phyloP scores from a whole-genome alignment of 2,888 invertebrate genomes.

The Lucinisca nassula region DNA sequence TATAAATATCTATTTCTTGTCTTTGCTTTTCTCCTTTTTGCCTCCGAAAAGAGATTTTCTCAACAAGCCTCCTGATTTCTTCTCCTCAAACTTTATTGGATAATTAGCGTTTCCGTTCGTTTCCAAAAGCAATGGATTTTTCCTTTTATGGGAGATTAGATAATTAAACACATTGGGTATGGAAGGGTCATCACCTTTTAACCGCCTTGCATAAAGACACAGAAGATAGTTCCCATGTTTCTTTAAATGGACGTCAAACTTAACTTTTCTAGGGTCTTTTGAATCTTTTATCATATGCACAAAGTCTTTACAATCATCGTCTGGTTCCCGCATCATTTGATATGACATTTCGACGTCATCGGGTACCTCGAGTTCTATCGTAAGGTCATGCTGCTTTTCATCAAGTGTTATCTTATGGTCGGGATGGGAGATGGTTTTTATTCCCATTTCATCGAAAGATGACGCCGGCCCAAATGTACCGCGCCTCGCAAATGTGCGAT shows the following conservation, averaged over 20 bases:
- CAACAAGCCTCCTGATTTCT: conserved; percentile 60
- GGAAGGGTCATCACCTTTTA: conserved; percentile 78
- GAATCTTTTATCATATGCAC: conserved; percentile 78
- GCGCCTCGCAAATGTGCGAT: conserved; percentile 68
- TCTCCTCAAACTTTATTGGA: conserved; percentile 63
- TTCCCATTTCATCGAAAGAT: conserved; percentile 81
- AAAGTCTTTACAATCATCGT: conserved; percentile 85
- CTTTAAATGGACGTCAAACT: conserved; percentile 76
- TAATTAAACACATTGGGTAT: conserved; percentile 86
- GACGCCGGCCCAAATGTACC: conserved; percentile 85
- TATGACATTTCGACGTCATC: conserved; percentile 80
- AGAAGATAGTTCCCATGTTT: conserved; percentile 86
- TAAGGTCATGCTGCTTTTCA: conserved; percentile 67
- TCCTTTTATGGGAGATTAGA: conserved; percentile 78
- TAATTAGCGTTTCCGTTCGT: conserved; percentile 30
- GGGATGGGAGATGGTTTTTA: conserved; percentile 81
- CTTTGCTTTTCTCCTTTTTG: conserved; percentile 51
- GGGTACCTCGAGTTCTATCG: conserved; percentile 82
- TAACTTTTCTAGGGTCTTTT: conserved; percentile 69
- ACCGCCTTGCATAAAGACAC: conserved; percentile 84
- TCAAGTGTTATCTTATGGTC: conserved; percentile 84
- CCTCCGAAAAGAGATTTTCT: conserved; percentile 67
- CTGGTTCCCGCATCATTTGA: conserved; percentile 86
- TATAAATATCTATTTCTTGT: not conserved
- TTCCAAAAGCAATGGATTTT: conserved; percentile 53